Evolutionary conservation across 30 jellyfish, hydroid and myxozoan species (phyloP), one percentile per base, ranked within the genome.

Genomic region (Phacellophora camtschatica): DNA sequence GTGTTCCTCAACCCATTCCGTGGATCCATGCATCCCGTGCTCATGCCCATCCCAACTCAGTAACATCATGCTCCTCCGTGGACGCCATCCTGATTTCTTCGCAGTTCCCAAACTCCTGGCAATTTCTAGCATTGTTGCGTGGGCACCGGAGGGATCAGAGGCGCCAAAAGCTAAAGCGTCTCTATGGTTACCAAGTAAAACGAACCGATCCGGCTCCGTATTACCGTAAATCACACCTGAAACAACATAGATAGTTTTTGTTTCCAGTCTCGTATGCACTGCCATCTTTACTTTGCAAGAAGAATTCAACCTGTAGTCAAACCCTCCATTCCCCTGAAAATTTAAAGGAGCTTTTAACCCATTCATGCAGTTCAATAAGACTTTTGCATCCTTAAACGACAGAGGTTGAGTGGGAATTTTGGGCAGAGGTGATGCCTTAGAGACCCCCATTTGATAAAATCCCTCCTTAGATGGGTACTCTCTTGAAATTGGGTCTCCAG

Each of bases 81-180:
- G 96, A 50, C 76, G 63, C 96, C 96, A 85, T 20, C 96, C 96
- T 85, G n/a, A 4, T 19, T 20, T 37, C 49, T 30, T 66, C 22
- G 43, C 2, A 5, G 33, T 57, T 23, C 96, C 96, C 43, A 87
- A 54, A 29, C 68, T 88, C 30, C 92, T 56, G 9, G 92, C 87
- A 7, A 81, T 61, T 34, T 87, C 96, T 48, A 77, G 32, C 91
- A 87, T 56, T 9, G 92, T 81, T 20, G 96, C 92, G 9, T 88
- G 76, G 13, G 88, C 96, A 87, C 96, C 77, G 6, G 96, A 76
- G 2, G 96, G 90, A 36, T 87, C 96, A 13, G 63, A 92, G 7
- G 87, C 96, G 0, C 96, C 96, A 56, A 59, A 87, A 20, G 69
- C 92, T 92, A 92, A 87, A 1, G 96, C 96, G 70, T 87, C 96